A percentile compares a stretch with the other conserved stretches of the same genome.
Evolutionary conservation across 1,140 invertebrate species (phyloP).

Genomic region (Limonius californicus): DNA sequence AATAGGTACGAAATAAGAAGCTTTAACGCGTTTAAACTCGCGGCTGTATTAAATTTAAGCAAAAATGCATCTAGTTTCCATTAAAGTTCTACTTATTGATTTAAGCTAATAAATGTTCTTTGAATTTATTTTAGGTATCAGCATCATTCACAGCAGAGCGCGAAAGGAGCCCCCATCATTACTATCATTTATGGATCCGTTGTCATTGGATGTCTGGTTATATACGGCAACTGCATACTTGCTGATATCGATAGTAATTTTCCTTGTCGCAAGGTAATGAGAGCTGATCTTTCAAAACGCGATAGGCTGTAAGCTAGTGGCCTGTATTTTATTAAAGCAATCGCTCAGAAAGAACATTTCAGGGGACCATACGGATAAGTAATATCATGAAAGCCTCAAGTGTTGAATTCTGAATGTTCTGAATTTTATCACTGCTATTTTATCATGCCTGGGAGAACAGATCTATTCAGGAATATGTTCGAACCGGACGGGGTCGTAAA

Average conservation of each 20-base stretch:
- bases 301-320: conserved; percentile 43
- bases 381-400: no score
- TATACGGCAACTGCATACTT: conserved; percentile 87
- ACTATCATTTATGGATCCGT: conserved; percentile 83
- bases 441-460: no score
- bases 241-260: conserved; percentile 80
- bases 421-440: no score
- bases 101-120: background rate
- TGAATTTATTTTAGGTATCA: conserved; percentile 57
- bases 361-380: no score
- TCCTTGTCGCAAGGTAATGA: conserved; percentile 74
- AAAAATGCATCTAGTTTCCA: no score
- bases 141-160: conserved; percentile 74
- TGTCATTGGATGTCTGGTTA: conserved; percentile 89
- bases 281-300: conserved; percentile 56
- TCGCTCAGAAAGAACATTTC: background rate
- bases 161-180: conserved; percentile 66
- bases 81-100: no score
- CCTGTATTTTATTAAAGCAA: background rate
- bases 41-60: no score
- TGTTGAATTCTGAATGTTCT: no score
- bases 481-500: no score
- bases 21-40: no score
- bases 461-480: no score
- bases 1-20: no score